Percentiles rank a stretch among this genome's conserved stretches.
Conservation (phyloP, 2,888 invertebrate species). For the Peribatodes rhomboidaria region DNA sequence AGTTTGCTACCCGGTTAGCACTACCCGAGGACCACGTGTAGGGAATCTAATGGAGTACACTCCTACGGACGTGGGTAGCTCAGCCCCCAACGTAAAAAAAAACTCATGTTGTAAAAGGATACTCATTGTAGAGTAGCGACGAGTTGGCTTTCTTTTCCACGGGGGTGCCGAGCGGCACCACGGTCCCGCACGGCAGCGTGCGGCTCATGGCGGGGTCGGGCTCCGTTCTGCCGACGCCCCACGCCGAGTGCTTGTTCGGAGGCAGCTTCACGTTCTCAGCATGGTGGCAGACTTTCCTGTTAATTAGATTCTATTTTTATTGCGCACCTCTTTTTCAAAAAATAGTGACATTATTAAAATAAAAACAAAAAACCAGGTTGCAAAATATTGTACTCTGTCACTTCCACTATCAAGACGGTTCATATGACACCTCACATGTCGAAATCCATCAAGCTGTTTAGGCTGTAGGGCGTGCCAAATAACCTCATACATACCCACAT, state of each 20-base stretch:
- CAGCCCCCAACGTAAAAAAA: too few relatives aligned
- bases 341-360: too few relatives aligned
- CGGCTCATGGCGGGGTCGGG: conserved; percentile 90
- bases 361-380: too few relatives aligned
- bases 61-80: too few relatives aligned
- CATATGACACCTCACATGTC: too few relatives aligned
- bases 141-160: conserved; percentile 70
- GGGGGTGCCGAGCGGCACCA: conserved; percentile 92
- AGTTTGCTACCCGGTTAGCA: too few relatives aligned
- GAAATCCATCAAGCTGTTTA: too few relatives aligned
- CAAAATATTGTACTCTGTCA: too few relatives aligned
- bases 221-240: conserved; percentile 94
- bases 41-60: too few relatives aligned
- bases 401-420: too few relatives aligned
- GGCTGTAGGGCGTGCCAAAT: too few relatives aligned
- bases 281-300: conserved; percentile 90
- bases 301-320: neutral
- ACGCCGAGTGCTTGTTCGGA: conserved; percentile 94
- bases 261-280: conserved; percentile 94
- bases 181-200: conserved; percentile 88
- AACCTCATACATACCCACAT: too few relatives aligned
- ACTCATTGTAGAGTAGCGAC: conserved; percentile 96
- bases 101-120: conserved; percentile 87
- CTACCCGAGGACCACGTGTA: neutral
- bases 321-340: neutral